Conservation (phyloP, 2,888 invertebrate species). For the Zygogramma bicolorata region DNA sequence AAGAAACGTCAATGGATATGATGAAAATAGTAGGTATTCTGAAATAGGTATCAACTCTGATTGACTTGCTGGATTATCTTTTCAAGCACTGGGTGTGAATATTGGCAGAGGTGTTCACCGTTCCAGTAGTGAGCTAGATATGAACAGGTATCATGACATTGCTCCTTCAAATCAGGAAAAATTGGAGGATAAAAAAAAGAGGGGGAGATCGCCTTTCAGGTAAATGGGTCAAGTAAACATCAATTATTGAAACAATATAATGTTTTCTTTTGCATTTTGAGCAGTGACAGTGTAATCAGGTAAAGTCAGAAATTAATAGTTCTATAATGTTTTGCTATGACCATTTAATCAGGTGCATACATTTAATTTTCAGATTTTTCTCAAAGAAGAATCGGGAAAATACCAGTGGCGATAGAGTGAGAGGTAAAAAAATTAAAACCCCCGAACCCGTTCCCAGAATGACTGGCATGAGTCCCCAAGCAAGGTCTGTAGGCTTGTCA, state of each 20-base stretch:
- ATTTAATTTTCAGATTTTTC: constrained; percentile 76
- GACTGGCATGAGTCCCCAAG: constrained; percentile 53
- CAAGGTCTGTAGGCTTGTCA: constrained; percentile 66
- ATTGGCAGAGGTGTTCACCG: constrained; percentile 72
- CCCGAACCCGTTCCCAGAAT: constrained; percentile 72
- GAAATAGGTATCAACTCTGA: not conserved
- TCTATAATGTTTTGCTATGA: not conserved
- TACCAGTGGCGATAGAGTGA: constrained; percentile 75
- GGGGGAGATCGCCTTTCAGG: constrained; percentile 94
- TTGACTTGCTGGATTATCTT: constrained; percentile 16
- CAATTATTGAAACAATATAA: constrained; percentile 15
- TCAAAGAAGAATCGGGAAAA: constrained; percentile 80
- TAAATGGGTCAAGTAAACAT: constrained; percentile 58
- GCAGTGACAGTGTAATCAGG: constrained; percentile 43
- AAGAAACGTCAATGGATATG: constrained; percentile 66
- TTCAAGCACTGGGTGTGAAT: constrained; percentile 48
- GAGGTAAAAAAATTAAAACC: constrained; percentile 77
- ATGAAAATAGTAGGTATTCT: constrained; percentile 55
- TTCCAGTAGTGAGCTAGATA: constrained; percentile 82
- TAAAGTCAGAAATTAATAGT: constrained; percentile 18
- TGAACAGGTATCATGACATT: constrained; percentile 77
- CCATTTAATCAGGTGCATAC: constrained; percentile 10
- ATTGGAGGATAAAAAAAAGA: constrained; percentile 74
- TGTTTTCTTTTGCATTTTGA: constrained; percentile 35
- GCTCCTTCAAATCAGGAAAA: constrained; percentile 61